Evolutionary conservation across 2,888 invertebrate species (phyloP).

Genomic region (Andrena haemorrhoa): DNA sequence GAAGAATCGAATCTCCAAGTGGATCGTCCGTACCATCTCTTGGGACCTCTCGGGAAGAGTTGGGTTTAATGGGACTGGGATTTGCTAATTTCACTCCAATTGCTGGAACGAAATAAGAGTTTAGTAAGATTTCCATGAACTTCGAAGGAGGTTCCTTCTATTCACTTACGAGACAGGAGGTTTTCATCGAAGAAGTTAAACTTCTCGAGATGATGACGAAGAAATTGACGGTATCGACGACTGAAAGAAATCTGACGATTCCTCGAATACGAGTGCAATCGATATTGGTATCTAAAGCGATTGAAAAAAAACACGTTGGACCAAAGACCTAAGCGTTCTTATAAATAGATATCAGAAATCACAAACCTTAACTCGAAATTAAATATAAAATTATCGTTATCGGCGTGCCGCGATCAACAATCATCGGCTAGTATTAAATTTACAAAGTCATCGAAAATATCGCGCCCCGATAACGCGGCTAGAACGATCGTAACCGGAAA

Average conservation of each 20-base stretch:
- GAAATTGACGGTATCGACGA: no score
- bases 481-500: conserved; percentile 41
- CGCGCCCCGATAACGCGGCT: conserved; percentile 5
- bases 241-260: neutral
- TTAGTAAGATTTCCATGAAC: no score
- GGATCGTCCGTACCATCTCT: neutral
- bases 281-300: neutral
- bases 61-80: no score
- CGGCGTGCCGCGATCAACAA: conserved; percentile 2
- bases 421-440: conserved; percentile 32
- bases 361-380: conserved; percentile 3
- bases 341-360: conserved; percentile 19
- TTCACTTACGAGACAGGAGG: no score
- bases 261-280: neutral
- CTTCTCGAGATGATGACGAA: no score
- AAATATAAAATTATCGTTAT: conserved; percentile 32
- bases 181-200: no score
- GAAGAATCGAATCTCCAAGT: neutral
- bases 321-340: neutral
- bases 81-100: no score
- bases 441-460: conserved; percentile 38
- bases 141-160: no score
- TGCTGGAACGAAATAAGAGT: no score
- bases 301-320: neutral
- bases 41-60: no score